Conservation (phyloP, 2,113 vertebrate genomes). For the Antechinus flavipes region DNA sequence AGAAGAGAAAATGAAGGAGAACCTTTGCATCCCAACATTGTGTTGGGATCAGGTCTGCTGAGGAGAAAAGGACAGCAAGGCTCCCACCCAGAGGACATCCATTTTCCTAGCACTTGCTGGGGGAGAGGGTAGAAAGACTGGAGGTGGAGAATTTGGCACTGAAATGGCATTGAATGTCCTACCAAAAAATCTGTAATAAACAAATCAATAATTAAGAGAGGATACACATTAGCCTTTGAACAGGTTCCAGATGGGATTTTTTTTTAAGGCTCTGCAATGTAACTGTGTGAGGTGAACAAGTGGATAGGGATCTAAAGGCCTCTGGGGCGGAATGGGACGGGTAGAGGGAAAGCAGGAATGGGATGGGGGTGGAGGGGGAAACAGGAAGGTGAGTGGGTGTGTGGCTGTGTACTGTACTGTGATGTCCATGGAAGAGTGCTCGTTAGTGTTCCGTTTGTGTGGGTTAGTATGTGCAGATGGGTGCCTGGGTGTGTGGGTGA, state of each 20-base stretch:
- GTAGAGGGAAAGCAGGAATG: neutral
- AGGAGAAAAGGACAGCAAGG: neutral
- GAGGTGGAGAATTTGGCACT: slow-evolving; percentile 63
- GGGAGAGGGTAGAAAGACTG: neutral
- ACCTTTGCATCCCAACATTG: neutral
- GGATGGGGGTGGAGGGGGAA: neutral
- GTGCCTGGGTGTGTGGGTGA: neutral
- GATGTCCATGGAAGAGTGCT: neutral
- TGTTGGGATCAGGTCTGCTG: neutral
- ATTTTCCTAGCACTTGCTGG: neutral
- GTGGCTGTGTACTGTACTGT: neutral
- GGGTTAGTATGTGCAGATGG: slow-evolving; percentile 1
- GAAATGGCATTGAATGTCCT: slow-evolving; percentile 67
- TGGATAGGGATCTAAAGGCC: neutral
- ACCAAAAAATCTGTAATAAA: slow-evolving; percentile 81
- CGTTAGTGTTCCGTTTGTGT: neutral
- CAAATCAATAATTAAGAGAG: slow-evolving; percentile 87
- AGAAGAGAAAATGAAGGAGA: neutral
- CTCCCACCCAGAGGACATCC: neutral
- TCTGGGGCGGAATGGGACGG: neutral
- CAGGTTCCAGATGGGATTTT: slow-evolving; percentile 80
- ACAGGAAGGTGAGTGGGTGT: fast-evolving
- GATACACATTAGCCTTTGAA: slow-evolving; percentile 85
- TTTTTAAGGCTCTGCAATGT: slow-evolving; percentile 71
- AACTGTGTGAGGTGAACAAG: slow-evolving; percentile 30